Conservation (phyloP, 2,888 invertebrate genomes). For the Ganaspis brasiliensis region DNA sequence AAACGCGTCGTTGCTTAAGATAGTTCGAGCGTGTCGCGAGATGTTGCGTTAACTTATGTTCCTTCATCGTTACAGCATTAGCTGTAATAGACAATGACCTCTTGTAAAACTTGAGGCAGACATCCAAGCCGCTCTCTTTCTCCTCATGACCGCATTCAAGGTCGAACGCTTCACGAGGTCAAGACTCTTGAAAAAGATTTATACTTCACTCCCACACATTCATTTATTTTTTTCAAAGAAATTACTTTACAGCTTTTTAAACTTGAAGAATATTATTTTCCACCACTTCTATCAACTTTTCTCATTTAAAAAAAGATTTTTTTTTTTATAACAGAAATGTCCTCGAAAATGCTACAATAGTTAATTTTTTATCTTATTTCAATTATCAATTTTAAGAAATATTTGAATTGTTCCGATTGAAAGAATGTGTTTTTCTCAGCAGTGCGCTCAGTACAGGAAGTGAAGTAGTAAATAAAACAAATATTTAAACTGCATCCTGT, state of each 20-base stretch:
- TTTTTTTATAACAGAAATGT: no score
- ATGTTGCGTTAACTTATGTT: slow-evolving; percentile 61
- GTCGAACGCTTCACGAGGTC: slow-evolving; percentile 46
- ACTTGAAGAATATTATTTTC: neutral
- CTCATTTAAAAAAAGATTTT: no score
- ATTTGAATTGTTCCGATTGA: no score
- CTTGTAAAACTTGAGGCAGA: slow-evolving; percentile 43
- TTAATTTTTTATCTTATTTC: no score
- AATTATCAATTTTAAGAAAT: no score
- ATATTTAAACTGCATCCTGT: neutral
- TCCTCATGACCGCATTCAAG: slow-evolving; percentile 61
- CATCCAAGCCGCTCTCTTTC: slow-evolving; percentile 46
- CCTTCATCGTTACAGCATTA: slow-evolving; percentile 57
- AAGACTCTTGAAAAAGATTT: slow-evolving; percentile 24
- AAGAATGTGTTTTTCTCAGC: no score
- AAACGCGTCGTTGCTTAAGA: slow-evolving; percentile 77
- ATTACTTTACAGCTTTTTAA: neutral
- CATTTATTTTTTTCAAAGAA: neutral
- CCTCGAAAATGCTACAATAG: no score
- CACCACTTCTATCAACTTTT: no score
- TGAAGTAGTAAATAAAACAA: neutral
- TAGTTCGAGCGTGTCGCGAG: slow-evolving; percentile 71
- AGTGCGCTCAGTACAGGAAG: neutral
- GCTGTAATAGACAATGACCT: slow-evolving; percentile 52
- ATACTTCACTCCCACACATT: slow-evolving; percentile 5